phyloP scores from a whole-genome alignment of 2,797 vertebrate genomes.

The Tragelaphus eurycerus region DNA sequence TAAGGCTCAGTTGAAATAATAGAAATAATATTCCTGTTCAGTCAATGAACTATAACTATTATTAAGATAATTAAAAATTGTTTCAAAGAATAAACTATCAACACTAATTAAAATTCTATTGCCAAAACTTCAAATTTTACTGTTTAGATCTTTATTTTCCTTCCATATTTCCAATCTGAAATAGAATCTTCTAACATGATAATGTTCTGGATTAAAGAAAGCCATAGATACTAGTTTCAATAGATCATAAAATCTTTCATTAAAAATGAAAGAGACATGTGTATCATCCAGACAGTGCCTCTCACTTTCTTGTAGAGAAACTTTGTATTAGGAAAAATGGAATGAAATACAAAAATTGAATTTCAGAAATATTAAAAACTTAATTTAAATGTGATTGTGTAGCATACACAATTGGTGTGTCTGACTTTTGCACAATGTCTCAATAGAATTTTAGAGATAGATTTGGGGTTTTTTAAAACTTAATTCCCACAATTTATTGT shows the following conservation, averaged over 20 bases:
- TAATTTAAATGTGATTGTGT: background rate
- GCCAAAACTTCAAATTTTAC: background rate
- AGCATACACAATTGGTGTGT: background rate
- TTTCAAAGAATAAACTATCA: background rate
- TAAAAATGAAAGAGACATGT: background rate
- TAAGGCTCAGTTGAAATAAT: background rate
- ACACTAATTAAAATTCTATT: background rate
- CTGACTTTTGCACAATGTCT: background rate
- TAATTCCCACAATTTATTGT: background rate
- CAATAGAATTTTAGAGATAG: background rate
- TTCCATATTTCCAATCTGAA: background rate
- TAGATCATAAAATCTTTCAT: conserved; percentile 1
- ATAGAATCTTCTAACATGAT: background rate
- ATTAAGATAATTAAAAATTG: background rate
- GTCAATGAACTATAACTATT: background rate
- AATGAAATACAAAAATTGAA: background rate
- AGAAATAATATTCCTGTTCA: background rate
- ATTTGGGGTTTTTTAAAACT: background rate
- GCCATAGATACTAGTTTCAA: background rate
- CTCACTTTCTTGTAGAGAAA: background rate
- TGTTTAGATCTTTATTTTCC: background rate
- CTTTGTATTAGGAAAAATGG: background rate
- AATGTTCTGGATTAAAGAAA: background rate
- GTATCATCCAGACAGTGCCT: background rate
- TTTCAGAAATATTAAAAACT: conserved; percentile 8